These are phyloP conservation scores for Lasioglossum pauxillum DNA, from an alignment of 2,888 invertebrate species.

Conservation along the genomic window DNA sequence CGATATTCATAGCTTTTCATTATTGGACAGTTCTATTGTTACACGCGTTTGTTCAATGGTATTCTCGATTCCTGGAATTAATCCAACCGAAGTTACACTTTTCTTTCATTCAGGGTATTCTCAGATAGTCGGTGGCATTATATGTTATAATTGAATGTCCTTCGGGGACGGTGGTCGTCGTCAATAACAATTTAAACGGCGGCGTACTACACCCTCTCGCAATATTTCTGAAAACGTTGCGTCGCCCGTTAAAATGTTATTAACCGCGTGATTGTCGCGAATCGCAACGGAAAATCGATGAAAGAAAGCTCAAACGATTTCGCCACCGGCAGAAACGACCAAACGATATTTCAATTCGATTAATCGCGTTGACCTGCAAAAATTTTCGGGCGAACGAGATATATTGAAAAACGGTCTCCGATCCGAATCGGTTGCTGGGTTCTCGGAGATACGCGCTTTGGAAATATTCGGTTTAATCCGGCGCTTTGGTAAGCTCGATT, in stretches of 20 bases:
- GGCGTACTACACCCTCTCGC: not conserved
- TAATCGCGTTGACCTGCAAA: not conserved
- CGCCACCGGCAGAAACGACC: not conserved
- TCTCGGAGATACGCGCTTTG: not conserved
- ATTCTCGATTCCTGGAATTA: slow-evolving; percentile 59
- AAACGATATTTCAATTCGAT: not conserved
- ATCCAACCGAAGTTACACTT: slow-evolving; percentile 52
- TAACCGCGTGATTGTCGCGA: not conserved
- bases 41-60: slow-evolving; percentile 45
- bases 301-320: not conserved
- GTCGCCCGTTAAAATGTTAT: not conserved
- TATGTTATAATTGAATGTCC: slow-evolving; percentile 8
- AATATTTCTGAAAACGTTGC: not conserved
- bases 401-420: not conserved
- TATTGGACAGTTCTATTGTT: slow-evolving; percentile 61
- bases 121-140: slow-evolving; percentile 1
- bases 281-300: slow-evolving; percentile 11
- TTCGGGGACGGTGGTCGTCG: not conserved
- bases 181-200: not conserved
- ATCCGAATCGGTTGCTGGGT: not conserved
- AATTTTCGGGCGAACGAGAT: not conserved
- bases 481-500: slow-evolving; percentile 13
- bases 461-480: slow-evolving; percentile 5
- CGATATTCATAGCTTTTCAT: slow-evolving; percentile 53
- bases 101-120: slow-evolving; percentile 36